These are phyloP conservation scores for Cyprinella venusta DNA, from an alignment of 2,797 vertebrate genomes.

Conservation along the genomic window DNA sequence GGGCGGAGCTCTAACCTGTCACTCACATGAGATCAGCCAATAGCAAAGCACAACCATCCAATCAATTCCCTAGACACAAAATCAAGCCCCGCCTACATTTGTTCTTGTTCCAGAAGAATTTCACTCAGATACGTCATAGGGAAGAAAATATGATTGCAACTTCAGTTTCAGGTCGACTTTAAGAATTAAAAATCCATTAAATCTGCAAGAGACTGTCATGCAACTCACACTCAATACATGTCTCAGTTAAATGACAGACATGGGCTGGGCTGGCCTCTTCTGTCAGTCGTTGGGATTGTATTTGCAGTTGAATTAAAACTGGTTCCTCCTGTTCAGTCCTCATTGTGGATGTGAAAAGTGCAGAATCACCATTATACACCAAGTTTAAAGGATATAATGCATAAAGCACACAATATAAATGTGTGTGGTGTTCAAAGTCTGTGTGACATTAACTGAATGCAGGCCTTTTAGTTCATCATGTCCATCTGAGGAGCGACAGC, in stretches of 20 bases:
- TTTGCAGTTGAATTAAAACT: background rate
- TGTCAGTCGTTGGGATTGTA: background rate
- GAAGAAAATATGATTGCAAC: background rate
- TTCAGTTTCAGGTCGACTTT: no score
- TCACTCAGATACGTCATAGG: accelerated
- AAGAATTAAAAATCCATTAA: no score
- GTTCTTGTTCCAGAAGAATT: background rate
- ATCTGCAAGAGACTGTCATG: background rate
- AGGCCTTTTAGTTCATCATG: background rate
- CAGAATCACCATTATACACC: background rate
- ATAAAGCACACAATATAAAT: background rate
- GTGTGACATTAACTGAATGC: background rate
- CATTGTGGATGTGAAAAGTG: constrained; percentile 8
- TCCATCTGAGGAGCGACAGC: background rate
- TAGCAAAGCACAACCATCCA: background rate
- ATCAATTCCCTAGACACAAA: background rate
- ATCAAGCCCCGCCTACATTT: background rate
- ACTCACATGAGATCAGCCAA: background rate
- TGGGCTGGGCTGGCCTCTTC: background rate
- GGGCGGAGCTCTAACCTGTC: background rate
- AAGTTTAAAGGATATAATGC: background rate
- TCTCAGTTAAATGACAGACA: background rate
- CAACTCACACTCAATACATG: background rate
- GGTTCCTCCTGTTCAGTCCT: background rate
- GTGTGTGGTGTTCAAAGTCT: background rate